These are phyloP conservation scores for Scophthalmus maximus DNA, from an alignment of 2,113 vertebrate genomes.

Conservation along the genomic window DNA sequence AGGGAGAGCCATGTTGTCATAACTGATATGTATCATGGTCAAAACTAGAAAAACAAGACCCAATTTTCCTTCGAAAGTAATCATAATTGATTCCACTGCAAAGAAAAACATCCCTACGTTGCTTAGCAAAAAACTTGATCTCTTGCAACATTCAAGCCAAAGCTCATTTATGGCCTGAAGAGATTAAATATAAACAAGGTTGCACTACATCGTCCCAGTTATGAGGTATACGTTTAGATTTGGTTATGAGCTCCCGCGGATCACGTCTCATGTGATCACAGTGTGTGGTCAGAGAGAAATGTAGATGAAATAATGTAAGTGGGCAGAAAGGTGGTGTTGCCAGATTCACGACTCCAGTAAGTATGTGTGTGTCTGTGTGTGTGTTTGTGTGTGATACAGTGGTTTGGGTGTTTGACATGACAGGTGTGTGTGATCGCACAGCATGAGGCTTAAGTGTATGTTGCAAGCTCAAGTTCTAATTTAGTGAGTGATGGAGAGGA, in stretches of 20 bases:
- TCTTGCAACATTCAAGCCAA: conserved; percentile 18
- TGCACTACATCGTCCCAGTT: conserved; percentile 28
- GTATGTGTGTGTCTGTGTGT: conserved; percentile 9
- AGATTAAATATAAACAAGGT: conserved; percentile 49
- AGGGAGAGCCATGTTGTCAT: conserved; percentile 14
- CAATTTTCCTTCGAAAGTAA: conserved; percentile 20
- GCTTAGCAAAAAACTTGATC: conserved; percentile 36
- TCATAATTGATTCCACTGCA: conserved; percentile 20
- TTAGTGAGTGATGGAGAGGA: conserved; percentile 52
- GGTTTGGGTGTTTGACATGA: too few species aligned
- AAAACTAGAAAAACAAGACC: conserved; percentile 28
- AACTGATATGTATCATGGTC: conserved; percentile 20
- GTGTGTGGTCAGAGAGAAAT: conserved; percentile 52
- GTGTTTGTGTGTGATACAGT: too few species aligned
- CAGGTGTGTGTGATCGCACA: conserved; percentile 35
- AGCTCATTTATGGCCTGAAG: conserved; percentile 31
- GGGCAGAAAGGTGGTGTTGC: conserved; percentile 15
- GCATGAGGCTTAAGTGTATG: conserved; percentile 22
- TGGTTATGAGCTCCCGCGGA: conserved; percentile 31
- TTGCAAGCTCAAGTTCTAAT: conserved; percentile 43
- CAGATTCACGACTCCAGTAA: conserved; percentile 26
- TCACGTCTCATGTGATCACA: conserved; percentile 42
- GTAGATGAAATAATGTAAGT: conserved; percentile 36
- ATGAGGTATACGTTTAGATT: conserved; percentile 37
- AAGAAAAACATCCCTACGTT: conserved; percentile 20